These are phyloP conservation scores for Pseudochromis fuscus DNA, from an alignment of 2,797 vertebrate species.

Conservation along the genomic window DNA sequence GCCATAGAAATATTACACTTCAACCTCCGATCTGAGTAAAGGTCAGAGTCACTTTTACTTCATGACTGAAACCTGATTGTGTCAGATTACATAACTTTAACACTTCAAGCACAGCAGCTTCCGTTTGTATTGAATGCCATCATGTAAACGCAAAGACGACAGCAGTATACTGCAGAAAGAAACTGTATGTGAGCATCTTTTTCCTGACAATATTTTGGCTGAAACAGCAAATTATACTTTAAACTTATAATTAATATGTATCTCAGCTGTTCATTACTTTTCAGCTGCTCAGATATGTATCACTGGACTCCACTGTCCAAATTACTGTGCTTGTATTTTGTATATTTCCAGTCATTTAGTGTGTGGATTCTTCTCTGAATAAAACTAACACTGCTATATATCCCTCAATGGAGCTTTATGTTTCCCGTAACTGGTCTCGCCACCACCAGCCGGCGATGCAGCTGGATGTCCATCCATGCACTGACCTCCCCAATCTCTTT, in stretches of 20 bases:
- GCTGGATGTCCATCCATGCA: conserved; percentile 5
- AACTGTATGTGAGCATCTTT: not conserved
- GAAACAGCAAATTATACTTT: not conserved
- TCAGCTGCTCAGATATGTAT: not conserved
- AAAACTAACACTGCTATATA: not conserved
- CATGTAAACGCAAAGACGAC: not conserved
- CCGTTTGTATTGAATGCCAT: not conserved
- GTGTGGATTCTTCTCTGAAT: not conserved
- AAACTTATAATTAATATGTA: not conserved
- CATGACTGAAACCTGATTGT: not conserved
- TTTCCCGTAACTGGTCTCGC: conserved; percentile 1
- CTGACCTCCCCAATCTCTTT: not conserved
- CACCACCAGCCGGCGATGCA: not conserved
- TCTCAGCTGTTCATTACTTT: not conserved
- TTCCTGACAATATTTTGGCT: not conserved
- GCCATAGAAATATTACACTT: too few species aligned
- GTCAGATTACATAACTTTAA: not conserved
- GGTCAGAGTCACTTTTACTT: too few species aligned
- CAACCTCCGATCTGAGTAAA: too few species aligned
- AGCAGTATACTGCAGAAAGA: not conserved
- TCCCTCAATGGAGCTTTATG: too few species aligned
- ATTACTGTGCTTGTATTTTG: not conserved
- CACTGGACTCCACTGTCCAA: not conserved
- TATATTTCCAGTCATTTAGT: too few species aligned
- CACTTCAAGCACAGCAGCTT: not conserved